Base-by-base conservation (phyloP, 2,113 vertebrate species). In the Ammodytes dubius region DNA sequence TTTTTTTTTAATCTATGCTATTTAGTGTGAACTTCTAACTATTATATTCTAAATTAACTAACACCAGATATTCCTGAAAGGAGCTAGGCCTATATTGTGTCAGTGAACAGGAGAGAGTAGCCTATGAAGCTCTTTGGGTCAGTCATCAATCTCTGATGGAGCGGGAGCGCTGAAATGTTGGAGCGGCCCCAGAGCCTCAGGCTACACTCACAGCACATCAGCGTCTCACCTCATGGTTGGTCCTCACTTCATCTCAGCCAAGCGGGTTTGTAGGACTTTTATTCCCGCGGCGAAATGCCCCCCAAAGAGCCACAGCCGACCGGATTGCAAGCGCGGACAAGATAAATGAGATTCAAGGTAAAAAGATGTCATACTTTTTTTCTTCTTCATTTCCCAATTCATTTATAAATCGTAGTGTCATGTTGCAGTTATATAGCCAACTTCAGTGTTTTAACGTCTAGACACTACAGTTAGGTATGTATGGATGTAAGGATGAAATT, bases 291-390 rank as follows among this genome's bases (percentile, higher is more conserved):
- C 4, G 88, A 91, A 83, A 93, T 92, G 90, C 56, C 70, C 64
- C 78, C 82, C 19, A 86, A 70, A 82, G 66, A 77, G 49, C 70
- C 81, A 65, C 76, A 76, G 50, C 67, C 74, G 75, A 84, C 63
- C 27, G 78, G 70, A 88, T 56, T 45, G 42, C 79, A 76, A 77
- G 54, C 66, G 70, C 77, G 19, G 78, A 46, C 74, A 68, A 80
- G 64, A 68, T 90, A 57, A 87, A 92, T 92, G 86, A 92, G 61
- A 87, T 46, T 74, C 3, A 42, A 88, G 90, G 92, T 92, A 90
- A 88, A 88, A 46, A 46, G 0, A 66, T 39, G 45, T 45, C 0
- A 39, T n/a, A 52, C 12, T 50, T 4, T 40, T 80, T 52, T 74
- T 40, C 27, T 40, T 80, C 46, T 74, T 40, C 27, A 27, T 27